Percentiles rank a stretch among this genome's conserved stretches.
These are phyloP conservation scores for Ormyrus labotus DNA, from an alignment of 2,888 invertebrate genomes.

Conservation along the genomic window DNA sequence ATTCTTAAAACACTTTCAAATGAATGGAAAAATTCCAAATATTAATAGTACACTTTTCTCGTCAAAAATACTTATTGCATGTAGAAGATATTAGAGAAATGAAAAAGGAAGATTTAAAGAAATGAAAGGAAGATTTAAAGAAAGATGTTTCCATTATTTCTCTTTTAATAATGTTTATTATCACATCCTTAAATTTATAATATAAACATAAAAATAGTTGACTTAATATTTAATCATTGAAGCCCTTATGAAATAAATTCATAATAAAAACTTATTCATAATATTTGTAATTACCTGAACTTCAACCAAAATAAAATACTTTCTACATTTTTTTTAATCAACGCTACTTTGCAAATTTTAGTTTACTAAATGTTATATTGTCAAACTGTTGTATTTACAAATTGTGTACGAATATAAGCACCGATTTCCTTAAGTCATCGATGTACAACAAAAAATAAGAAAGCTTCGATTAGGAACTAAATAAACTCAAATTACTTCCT, in stretches of 20 bases:
- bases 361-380: slow-evolving; percentile 26
- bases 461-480: no score
- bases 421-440: no score
- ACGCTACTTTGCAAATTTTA: neutral
- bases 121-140: no score
- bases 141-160: neutral
- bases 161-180: slow-evolving; percentile 39
- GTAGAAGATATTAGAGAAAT: no score
- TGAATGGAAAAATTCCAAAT: no score
- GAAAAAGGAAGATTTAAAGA: no score
- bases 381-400: slow-evolving; percentile 42
- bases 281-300: no score
- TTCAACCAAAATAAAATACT: slow-evolving; percentile 4
- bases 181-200: slow-evolving; percentile 32
- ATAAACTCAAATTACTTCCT: no score
- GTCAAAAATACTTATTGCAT: no score
- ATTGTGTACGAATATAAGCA: slow-evolving; percentile 6
- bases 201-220: slow-evolving; percentile 49
- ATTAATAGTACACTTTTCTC: no score
- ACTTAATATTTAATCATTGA: neutral
- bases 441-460: no score
- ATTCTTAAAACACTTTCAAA: no score
- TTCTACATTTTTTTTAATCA: neutral
- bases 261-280: slow-evolving; percentile 5
- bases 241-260: neutral